Evolutionary conservation across 2,113 vertebrate species (phyloP), one percentile per base, ranked within the genome.

Genomic region (Strix aluco): DNA sequence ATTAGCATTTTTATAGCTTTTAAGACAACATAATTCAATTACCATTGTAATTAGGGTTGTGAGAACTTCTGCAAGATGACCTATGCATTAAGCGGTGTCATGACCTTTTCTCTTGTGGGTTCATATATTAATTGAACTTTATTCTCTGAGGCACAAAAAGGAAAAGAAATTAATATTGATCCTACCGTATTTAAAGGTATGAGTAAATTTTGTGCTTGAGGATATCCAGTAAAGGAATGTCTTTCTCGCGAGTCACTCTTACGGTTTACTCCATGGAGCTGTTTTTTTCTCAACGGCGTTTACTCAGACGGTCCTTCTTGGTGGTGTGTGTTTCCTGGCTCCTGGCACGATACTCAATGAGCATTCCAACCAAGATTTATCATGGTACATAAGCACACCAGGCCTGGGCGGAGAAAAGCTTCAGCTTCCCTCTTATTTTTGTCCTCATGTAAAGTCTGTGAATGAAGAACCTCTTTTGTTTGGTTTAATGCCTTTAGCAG

Each of bases 121-220:
- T 96, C 97, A 97, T 78, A 58, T 98, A 98, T 91, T 98, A 98
- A 97, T 95, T 95, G 94, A 84, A 93, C 92, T 98, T 97, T 92
- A 94, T 94, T 97, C 95, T 98, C 96, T 94, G 93, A 98, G 97
- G 94, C 95, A 94, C 44, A 52, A 97, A 98, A 97, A 97, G 90
- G 92, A 95, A 97, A 98, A 98, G 36, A 96, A 92, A 97, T 98
- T 93, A 92, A 97, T 98, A 98, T 98, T 98, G 98, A 98, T 98
- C 98, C 98, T 99, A 99, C 99, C 99, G 99, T 99, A 98, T 98
- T 98, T 98, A 98, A 98, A 97, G 97, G 97, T 98, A 95, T 91
- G 93, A 97, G 93, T 98, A 98, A 98, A 98, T 98, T 98, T 98
- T 98, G 97, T 98, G 95, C 98, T 98, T 98, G 96, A 98, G 96